A percentile compares a stretch with the other conserved stretches of the same genome.
Conservation (phyloP, 2,888 invertebrate species). For the Drosophila emarginata region DNA sequence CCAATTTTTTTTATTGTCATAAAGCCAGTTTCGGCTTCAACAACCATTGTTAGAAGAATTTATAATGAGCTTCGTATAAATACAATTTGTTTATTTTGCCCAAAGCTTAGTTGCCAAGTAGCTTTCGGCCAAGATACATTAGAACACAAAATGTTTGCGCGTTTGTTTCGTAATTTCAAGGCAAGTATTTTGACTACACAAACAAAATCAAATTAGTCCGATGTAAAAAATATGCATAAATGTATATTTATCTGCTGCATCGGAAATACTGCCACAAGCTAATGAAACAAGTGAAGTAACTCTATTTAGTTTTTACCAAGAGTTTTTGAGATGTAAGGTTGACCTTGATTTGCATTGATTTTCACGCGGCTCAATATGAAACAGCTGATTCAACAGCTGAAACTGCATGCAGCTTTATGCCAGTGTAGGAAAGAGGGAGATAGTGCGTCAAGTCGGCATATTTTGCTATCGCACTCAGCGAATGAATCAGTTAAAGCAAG, state of each 20-base stretch:
- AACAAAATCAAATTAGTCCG: conserved; percentile 3
- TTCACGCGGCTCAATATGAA: not conserved
- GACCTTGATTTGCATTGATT: conserved; percentile 3
- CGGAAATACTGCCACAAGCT: not conserved
- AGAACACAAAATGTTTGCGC: conserved; percentile 67
- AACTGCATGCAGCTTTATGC: not conserved
- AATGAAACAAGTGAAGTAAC: not conserved
- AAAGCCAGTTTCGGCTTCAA: conserved; percentile 36
- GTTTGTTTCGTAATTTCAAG: conserved; percentile 75
- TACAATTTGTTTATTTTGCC: conserved; percentile 53
- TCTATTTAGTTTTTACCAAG: not conserved
- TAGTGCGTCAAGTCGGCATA: not conserved
- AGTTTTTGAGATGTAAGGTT: not conserved
- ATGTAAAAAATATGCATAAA: not conserved
- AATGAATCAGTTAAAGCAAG: not conserved
- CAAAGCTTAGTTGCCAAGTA: conserved; percentile 58
- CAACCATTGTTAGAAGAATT: conserved; percentile 23
- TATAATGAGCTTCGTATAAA: conserved; percentile 17
- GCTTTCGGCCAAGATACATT: conserved; percentile 44
- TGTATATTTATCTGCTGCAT: not conserved
- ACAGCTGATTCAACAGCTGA: conserved; percentile 5
- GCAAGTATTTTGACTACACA: conserved; percentile 56
- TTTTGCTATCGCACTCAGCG: not conserved
- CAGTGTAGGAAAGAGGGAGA: not conserved
- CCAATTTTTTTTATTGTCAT: conserved; percentile 36